A percentile compares a stretch with the other conserved stretches of the same genome.
Conservation (phyloP, 2,113 vertebrate species). For the Campylomormyrus tamandua region DNA sequence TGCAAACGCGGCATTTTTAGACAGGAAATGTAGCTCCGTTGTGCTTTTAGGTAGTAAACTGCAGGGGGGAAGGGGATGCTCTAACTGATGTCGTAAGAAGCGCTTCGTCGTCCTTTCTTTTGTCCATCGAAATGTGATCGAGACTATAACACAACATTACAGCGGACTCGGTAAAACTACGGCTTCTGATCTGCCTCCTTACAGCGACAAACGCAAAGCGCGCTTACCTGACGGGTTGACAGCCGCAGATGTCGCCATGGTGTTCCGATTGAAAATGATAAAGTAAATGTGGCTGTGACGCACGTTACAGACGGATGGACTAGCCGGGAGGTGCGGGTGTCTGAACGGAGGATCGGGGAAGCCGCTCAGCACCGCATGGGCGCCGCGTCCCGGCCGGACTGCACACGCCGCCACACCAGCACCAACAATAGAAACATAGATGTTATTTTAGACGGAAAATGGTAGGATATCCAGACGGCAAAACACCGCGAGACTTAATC, state of each 20-base stretch:
- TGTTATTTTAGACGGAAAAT: conserved; percentile 35
- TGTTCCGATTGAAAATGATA: conserved; percentile 44
- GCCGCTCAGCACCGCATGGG: conserved; percentile 21
- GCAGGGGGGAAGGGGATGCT: conserved; percentile 15
- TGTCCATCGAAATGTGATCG: neutral
- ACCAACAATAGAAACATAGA: conserved; percentile 12
- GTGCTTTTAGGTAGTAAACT: neutral
- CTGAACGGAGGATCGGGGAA: conserved; percentile 41
- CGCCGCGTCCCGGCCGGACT: conserved; percentile 6
- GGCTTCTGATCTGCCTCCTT: neutral
- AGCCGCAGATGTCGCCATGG: conserved; percentile 86
- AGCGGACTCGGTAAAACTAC: neutral
- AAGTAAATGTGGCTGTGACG: conserved; percentile 43
- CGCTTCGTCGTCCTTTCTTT: neutral
- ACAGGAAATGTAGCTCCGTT: neutral
- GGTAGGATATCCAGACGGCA: conserved; percentile 61
- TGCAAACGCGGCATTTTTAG: neutral
- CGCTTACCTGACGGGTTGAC: conserved; percentile 86
- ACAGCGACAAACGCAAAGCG: neutral
- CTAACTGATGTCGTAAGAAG: neutral
- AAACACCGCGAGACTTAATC: conserved; percentile 70
- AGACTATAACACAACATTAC: neutral
- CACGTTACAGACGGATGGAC: conserved; percentile 38
- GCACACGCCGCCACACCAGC: neutral
- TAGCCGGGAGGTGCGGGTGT: conserved; percentile 29